Evolutionary conservation across 1,140 invertebrate genomes (phyloP).

Genomic region (Drosophila lacteicornis): DNA sequence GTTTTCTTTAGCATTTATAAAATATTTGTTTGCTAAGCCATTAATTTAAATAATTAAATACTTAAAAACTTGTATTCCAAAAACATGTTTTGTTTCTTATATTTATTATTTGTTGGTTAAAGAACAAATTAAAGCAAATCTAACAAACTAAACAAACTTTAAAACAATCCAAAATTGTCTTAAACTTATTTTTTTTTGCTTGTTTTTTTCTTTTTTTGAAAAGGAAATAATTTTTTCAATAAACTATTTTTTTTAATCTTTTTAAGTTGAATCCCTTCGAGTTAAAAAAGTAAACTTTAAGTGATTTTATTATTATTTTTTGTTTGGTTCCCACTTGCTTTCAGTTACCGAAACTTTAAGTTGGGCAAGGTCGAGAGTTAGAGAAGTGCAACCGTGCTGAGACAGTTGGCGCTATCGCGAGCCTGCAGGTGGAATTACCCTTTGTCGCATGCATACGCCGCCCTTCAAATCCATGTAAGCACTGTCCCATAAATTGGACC

Average conservation of each 20-base stretch:
- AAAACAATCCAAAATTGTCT: background rate
- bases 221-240: no score
- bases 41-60: background rate
- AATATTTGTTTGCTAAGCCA: background rate
- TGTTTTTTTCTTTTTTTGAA: background rate
- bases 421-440: conserved; percentile 24
- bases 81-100: background rate
- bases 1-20: background rate
- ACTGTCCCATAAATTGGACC: conserved; percentile 6
- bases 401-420: conserved; percentile 20
- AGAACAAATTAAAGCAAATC: no score
- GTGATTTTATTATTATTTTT: background rate
- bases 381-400: conserved; percentile 21
- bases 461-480: conserved; percentile 74
- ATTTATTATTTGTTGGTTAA: background rate
- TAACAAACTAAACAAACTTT: no score
- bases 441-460: conserved; percentile 68
- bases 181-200: background rate
- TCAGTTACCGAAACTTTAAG: conserved; percentile 7
- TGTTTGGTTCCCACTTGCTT: background rate
- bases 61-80: no score
- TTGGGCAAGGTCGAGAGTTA: conserved; percentile 11
- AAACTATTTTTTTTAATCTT: no score
- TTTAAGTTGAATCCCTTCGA: background rate
- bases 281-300: no score